These are phyloP conservation scores for Dasysyrphus tricinctus DNA, from an alignment of 2,888 invertebrate species.

Conservation along the genomic window DNA sequence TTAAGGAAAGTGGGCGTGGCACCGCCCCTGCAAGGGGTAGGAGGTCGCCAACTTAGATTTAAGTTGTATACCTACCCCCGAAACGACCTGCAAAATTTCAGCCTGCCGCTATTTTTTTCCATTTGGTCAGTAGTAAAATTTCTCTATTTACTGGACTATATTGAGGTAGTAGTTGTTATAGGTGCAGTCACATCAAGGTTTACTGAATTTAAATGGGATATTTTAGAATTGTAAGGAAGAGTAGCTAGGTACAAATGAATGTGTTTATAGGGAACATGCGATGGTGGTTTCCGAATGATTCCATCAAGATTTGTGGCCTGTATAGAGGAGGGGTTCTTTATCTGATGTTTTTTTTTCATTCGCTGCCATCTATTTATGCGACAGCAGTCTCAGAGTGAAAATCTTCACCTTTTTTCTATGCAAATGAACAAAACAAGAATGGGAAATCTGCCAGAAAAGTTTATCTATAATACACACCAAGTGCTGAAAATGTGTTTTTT, in stretches of 20 bases:
- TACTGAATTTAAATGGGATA: constrained; percentile 31
- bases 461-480: neutral
- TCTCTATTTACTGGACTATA: no score
- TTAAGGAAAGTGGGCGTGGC: no score
- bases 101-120: no score
- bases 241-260: neutral
- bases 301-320: neutral
- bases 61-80: no score
- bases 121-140: no score
- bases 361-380: neutral
- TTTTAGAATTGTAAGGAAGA: constrained; percentile 15
- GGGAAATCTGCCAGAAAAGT: constrained; percentile 41
- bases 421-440: constrained; percentile 14
- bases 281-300: constrained; percentile 5
- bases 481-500: constrained; percentile 41
- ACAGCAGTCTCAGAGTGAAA: neutral
- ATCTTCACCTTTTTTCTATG: constrained; percentile 15
- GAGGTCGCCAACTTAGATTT: no score
- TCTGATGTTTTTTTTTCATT: neutral
- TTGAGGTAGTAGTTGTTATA: neutral
- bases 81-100: no score
- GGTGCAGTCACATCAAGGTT: constrained; percentile 15
- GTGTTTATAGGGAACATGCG: neutral
- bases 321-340: neutral
- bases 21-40: no score